Evolutionary conservation across 2,888 invertebrate genomes (phyloP), one percentile per base, ranked within the genome.

Genomic region (Pseudococcus longispinus): DNA sequence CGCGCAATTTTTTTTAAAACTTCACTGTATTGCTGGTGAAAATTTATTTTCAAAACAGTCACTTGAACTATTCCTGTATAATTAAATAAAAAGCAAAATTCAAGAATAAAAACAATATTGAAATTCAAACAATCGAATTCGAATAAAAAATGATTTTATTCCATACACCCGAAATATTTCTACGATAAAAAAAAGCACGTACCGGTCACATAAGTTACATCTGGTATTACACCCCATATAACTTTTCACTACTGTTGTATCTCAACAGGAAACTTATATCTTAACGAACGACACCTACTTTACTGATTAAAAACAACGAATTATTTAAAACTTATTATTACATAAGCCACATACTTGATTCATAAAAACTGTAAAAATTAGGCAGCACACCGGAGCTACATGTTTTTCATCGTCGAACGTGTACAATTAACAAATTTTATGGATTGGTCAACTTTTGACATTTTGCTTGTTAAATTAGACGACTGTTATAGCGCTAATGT

Each of bases 391-490:
- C 46, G 74, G 65, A 44, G n/a, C 74, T 85, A 60, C 60, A 84
- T 37, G 46, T 37, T 37, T 84, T 37, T 60, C 51, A 26, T 20
- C 55, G 60, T 51, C 20, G 15, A 60, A 84, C 60, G 65, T 70
- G 46, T 85, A 85, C 85, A 85, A 85, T 85, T 74, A 74, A 85
- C 65, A 26, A 85, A 20, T 70, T 85, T 85, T 74, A 46, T 85
- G 46, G 74, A 85, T 85, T 85, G 85, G 85, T 85, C 85, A 74
- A 85, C 85, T 85, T 85, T 74, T 85, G 85, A 85, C 85, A 85
- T 85, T 60, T 60, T 85, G 85, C 85, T 85, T 15, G 85, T 85
- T 85, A 85, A 85, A 85, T 85, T 85, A 26, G 74, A 85, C 85
- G 65, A 84, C 70, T 18, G 29, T 55, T 32, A 70, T 84, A 84